phyloP scores from a whole-genome alignment of 2,797 vertebrate species.

The Choloepus didactylus region DNA sequence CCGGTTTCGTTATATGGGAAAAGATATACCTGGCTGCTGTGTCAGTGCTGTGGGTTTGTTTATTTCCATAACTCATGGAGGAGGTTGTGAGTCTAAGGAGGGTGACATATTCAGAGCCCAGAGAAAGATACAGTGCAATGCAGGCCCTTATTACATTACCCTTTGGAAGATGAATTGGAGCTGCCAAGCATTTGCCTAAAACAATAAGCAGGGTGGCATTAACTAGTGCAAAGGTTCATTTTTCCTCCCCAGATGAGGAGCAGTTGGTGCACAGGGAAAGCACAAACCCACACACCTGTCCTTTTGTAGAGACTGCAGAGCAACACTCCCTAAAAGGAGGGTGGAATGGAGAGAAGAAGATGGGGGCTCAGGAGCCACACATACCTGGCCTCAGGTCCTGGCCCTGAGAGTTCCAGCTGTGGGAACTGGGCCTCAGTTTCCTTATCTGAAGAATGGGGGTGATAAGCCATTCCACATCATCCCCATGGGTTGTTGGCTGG shows the following conservation, averaged over 20 bases:
- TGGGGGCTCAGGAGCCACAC: neutral
- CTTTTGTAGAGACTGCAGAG: neutral
- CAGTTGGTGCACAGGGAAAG: slow-evolving; percentile 37
- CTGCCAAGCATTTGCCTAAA: slow-evolving; percentile 79
- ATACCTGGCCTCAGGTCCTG: neutral
- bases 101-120: slow-evolving; percentile 42
- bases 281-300: slow-evolving; percentile 66
- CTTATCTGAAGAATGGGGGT: neutral
- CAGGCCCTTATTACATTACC: slow-evolving; percentile 75
- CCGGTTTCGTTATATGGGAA: neutral
- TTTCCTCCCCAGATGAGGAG: slow-evolving; percentile 70
- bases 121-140: slow-evolving; percentile 65
- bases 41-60: slow-evolving; percentile 51
- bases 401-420: neutral
- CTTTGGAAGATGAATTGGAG: slow-evolving; percentile 75
- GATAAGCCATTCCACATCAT: neutral
- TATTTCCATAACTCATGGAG: slow-evolving; percentile 44
- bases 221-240: slow-evolving; percentile 67
- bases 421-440: neutral
- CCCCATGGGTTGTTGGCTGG: neutral
- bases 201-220: slow-evolving; percentile 73
- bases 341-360: neutral
- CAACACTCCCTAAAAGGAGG: neutral
- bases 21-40: neutral
- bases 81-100: slow-evolving; percentile 13